Evolutionary conservation across 2,113 vertebrate genomes (phyloP), one percentile per base, ranked within the genome.

Genomic region (Hydrochoerus hydrochaeris): DNA sequence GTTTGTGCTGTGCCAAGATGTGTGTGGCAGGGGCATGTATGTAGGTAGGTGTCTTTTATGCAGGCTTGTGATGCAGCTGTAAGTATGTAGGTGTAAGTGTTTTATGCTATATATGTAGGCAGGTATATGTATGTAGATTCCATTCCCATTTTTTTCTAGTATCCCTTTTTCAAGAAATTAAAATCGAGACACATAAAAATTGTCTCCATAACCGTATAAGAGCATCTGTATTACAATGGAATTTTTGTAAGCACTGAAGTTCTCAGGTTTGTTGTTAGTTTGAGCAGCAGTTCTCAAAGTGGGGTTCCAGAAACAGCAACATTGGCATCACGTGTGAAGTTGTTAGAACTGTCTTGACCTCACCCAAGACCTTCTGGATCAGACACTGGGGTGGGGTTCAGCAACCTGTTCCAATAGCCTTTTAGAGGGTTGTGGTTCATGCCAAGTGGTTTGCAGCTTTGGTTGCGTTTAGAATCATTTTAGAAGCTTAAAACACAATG

Each of bases 151-250:
- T 82, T 71, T 89, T 63, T 20, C 35, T 82, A 44, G 9, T 67
- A 78, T 92, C 73, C 20, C 13, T 94, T 35, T 13, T 73, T 84
- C 58, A 87, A 30, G 41, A 90, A 95, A 89, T 89, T 83, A 92
- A 83, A 92, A 94, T 57, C 7, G 38, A 89, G 11, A 49, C 32
- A 60, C 28, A 62, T 6, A 30, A 16, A 82, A 71, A 12, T 46
- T 7, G 30, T 41, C 26, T 88, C 54, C 1, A 0, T n/a, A 84
- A 88, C 20, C 86, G 52, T 71, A 57, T 28, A 75, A 28, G 71
- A 58, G 30, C 7, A 20, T 9, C n/a, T 84, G 41, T 78, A 58
- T 46, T 77, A 32, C n/a, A 84, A 81, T 3, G 24, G 30, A 41
- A 60, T 52, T 46, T 49, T 89, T 82, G 44, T n/a, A 17, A 94